Base-by-base conservation (phyloP, 2,888 invertebrate species). In the Epistrophe eligans region DNA sequence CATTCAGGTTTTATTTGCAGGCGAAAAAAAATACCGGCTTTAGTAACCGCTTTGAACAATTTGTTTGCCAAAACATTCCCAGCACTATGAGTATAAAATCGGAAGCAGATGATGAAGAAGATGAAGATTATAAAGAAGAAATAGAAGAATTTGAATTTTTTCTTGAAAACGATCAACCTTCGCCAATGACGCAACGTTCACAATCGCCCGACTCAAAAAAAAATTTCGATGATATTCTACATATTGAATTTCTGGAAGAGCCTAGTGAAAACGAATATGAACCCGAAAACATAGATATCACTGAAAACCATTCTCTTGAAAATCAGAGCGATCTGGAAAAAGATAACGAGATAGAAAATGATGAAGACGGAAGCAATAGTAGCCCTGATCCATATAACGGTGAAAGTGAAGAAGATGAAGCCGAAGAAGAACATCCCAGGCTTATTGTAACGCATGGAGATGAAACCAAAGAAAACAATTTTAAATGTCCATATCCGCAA, bases 231-330 rank as follows among this genome's bases (percentile, higher is more conserved):
- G 83, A 87, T 38, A 76, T 83, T 13, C 55, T 88, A 10, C 88
- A 88, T 43, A 88, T 88, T 32, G 88, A 88, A 88, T 80, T 88
- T 40, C 43, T 88, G 0, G 88, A 88, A 50, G 67, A 45, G 6
- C 17, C 74, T 0, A 74, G 71, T 24, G 79, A 35, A 7, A 77
- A 48, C 8, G 79, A 87, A 1, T 79, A 71, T 13, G 82, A 74
- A 3, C 52, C 38, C 17, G 70, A 74, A 48, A 58, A 58, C 11
- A 40, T 4, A 19, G 58, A 58, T 7, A 45, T 15, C 15, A 17
- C 0, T 19, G 57, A 66, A 35, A 35, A 5, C 2, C 0, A 43
- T 19, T 67, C 35, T 50, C 4, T 10, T 15, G n/a, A 40, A 24
- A 28, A 17, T 24, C 10, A 74, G 5, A 45, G 45, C 6, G 28